phyloP scores from a whole-genome alignment of 2,888 invertebrate species.

The Augiades crinisus region DNA sequence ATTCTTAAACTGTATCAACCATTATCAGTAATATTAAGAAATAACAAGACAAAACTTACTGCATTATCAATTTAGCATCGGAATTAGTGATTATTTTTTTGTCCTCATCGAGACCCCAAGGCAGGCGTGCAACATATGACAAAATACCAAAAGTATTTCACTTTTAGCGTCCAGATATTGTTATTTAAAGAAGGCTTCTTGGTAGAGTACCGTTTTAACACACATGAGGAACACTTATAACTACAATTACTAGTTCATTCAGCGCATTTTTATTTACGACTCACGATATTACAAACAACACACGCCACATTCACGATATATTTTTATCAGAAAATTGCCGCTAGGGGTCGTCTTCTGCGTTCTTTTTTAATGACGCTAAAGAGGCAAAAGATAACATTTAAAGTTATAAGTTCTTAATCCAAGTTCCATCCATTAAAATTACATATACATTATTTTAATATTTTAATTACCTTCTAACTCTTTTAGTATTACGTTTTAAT shows the following conservation, averaged over 20 bases:
- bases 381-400: conserved; percentile 7
- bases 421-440: too few species aligned
- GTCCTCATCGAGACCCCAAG: conserved; percentile 74
- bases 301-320: conserved; percentile 81
- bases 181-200: conserved; percentile 43
- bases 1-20: conserved; percentile 29
- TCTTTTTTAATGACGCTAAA: conserved; percentile 30
- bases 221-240: conserved; percentile 53
- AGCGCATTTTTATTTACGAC: conserved; percentile 79
- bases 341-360: conserved; percentile 55
- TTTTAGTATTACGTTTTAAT: too few species aligned
- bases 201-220: conserved; percentile 49
- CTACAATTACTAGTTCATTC: conserved; percentile 53
- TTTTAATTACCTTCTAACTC: too few species aligned
- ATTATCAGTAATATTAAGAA: conserved; percentile 34
- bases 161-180: conserved; percentile 45
- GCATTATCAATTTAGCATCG: conserved; percentile 76
- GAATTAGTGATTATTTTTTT: conserved; percentile 75
- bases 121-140: conserved; percentile 79
- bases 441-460: too few species aligned
- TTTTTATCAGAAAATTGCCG: conserved; percentile 61
- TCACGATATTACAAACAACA: conserved; percentile 78
- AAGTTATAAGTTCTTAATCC: too few species aligned
- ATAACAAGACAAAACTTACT: conserved; percentile 61
- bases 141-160: conserved; percentile 66